Evolutionary conservation across 2,888 invertebrate species (phyloP), one percentile per base, ranked within the genome.

Genomic region (Lordiphosa andalusiaca): DNA sequence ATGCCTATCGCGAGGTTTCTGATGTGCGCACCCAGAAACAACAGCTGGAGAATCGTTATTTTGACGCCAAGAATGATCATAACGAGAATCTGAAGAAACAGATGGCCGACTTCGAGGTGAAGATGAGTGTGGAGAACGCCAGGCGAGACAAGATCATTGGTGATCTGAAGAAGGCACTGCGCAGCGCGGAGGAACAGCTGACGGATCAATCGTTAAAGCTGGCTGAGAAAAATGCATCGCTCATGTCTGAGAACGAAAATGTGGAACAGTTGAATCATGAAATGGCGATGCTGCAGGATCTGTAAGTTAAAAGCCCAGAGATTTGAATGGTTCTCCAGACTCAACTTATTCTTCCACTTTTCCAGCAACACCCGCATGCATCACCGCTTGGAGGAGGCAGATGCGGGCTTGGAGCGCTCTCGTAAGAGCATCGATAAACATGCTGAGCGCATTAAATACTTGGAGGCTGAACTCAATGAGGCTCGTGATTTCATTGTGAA

Each of bases 1-100:
- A 7, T 6, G 37, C 50, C 4, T 25, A 51, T 6, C 12, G 19
- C 2, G 53, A 54, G 36, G 33, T 60, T 3, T 23, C 6, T 0
- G 51, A 52, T 0, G 1, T 58, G 37, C 40, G 64, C 0, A 0
- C 1, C 3, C 44, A 52, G 4, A 54, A 52, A 5, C 58, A 50
- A 4, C 10, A 12, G 0, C 7, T 55, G 6, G 70, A 81, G 16
- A 55, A 37, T 2, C 60, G 64, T 6, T 41, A 66, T 5, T 33
- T 46, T 1, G 72, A 78, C 0, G 9, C 64, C 1, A 53, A 47
- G n/a, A 46, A 52, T 12, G 46, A 49, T 2, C 66, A 73, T 13
- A 40, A 41, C 2, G 67, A 62, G 0, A 39, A 65, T 23, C 6
- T 57, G 3, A 6, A 23, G 1, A 39, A 35, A 0, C 13, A 57